Evolutionary conservation across 92 coral and sea anemone species (phyloP).

Genomic region (Umimayanthus chanpuru): DNA sequence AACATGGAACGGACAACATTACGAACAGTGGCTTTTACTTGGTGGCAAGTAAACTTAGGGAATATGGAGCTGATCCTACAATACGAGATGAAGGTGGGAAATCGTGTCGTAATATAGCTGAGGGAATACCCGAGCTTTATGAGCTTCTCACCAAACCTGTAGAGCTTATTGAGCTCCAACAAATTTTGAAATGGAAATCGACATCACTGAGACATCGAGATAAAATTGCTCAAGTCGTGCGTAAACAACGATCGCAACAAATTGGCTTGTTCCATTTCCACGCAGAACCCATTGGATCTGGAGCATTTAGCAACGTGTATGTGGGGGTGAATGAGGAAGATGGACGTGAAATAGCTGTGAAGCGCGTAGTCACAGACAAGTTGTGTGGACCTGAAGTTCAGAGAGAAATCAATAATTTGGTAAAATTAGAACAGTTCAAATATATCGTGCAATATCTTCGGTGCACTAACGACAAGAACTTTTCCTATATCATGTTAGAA

Average conservation of each 20-base stretch:
- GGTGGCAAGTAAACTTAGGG: background rate
- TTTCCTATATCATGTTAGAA: slow-evolving; percentile 59
- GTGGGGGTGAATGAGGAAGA: slow-evolving; percentile 50
- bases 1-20: background rate
- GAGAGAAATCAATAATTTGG: slow-evolving; percentile 50
- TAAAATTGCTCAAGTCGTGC: slow-evolving; percentile 41
- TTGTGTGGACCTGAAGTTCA: background rate
- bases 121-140: slow-evolving; percentile 7
- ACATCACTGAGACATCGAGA: slow-evolving; percentile 24
- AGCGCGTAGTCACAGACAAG: slow-evolving; percentile 41
- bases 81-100: background rate
- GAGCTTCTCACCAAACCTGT: slow-evolving; percentile 16
- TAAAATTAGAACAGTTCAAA: slow-evolving; percentile 41
- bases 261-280: slow-evolving; percentile 44
- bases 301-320: slow-evolving; percentile 33
- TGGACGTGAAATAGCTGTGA: slow-evolving; percentile 69
- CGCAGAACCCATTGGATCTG: slow-evolving; percentile 38
- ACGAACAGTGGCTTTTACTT: background rate
- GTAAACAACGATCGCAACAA: slow-evolving; percentile 13
- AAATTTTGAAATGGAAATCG: slow-evolving; percentile 50
- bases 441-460: slow-evolving; percentile 50
- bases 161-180: slow-evolving; percentile 3
- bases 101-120: slow-evolving; percentile 5
- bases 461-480: slow-evolving; percentile 32
- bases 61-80: slow-evolving; percentile 35